phyloP scores from a whole-genome alignment of 2,888 invertebrate species.

The Micropterix aruncella region DNA sequence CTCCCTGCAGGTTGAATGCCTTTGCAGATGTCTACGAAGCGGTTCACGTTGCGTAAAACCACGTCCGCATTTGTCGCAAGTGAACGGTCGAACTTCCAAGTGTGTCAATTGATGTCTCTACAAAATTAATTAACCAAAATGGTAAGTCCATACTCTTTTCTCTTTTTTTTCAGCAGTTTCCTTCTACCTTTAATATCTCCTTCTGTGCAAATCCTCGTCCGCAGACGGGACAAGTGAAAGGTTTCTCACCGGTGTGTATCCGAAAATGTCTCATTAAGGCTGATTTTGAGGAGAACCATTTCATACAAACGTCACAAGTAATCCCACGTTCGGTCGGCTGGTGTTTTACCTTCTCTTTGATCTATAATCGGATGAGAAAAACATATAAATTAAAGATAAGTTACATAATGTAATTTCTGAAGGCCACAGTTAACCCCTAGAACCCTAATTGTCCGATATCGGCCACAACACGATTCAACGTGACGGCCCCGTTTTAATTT shows the following conservation, averaged over 20 bases:
- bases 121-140: conserved; percentile 1
- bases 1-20: not conserved
- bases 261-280: not conserved
- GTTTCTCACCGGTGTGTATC: conserved; percentile 12
- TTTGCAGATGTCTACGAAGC: conserved; percentile 42
- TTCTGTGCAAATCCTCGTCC: conserved; percentile 58
- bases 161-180: not conserved
- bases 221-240: conserved; percentile 39
- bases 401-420: too few relatives aligned
- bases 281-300: not conserved
- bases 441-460: too few relatives aligned
- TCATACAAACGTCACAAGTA: not conserved
- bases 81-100: conserved; percentile 45
- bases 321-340: not conserved
- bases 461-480: too few relatives aligned
- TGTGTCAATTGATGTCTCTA: conserved; percentile 4
- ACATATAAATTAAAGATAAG: too few relatives aligned
- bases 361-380: too few relatives aligned
- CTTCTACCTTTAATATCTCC: conserved; percentile 47
- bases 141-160: not conserved
- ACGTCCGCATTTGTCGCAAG: conserved; percentile 48
- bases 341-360: not conserved
- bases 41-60: conserved; percentile 62
- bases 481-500: too few relatives aligned
- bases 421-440: too few relatives aligned